A percentile compares a stretch with the other conserved stretches of the same genome.
phyloP scores from a whole-genome alignment of 2,888 invertebrate genomes.

The Pteria penguin region DNA sequence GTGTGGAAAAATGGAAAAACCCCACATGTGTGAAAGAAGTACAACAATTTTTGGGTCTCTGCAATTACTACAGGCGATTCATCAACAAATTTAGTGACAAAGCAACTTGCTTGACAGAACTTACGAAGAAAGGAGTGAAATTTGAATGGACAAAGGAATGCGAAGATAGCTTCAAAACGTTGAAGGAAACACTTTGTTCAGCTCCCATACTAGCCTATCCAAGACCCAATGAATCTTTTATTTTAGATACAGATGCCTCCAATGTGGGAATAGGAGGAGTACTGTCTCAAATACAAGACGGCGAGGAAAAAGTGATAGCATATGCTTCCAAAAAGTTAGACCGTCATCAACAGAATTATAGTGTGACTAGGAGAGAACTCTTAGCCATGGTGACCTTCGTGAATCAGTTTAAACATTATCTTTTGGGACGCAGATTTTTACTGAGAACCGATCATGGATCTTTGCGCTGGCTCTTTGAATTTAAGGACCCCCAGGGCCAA shows the following conservation, averaged over 20 bases:
- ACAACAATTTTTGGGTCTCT: slow-evolving; percentile 23
- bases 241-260: slow-evolving; percentile 29
- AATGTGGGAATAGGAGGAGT: background rate
- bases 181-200: slow-evolving; percentile 1
- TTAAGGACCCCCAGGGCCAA: background rate
- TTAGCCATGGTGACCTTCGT: background rate
- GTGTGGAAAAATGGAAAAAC: slow-evolving; percentile 16
- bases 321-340: slow-evolving; percentile 19
- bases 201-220: slow-evolving; percentile 10
- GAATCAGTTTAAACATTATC: background rate
- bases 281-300: slow-evolving; percentile 22
- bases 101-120: background rate
- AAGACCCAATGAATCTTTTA: background rate
- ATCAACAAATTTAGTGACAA: slow-evolving; percentile 4
- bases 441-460: background rate
- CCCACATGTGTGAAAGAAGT: slow-evolving; percentile 21
- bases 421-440: background rate
- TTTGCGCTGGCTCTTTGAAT: background rate
- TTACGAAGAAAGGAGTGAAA: slow-evolving; percentile 1
- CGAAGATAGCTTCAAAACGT: background rate
- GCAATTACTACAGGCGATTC: slow-evolving; percentile 22
- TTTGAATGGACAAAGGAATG: background rate
- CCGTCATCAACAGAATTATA: slow-evolving; percentile 14
- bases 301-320: slow-evolving; percentile 20
- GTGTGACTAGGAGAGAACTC: slow-evolving; percentile 13